Evolutionary conservation across 2,888 invertebrate species (phyloP).

Genomic region (Lydus trimaculatus): DNA sequence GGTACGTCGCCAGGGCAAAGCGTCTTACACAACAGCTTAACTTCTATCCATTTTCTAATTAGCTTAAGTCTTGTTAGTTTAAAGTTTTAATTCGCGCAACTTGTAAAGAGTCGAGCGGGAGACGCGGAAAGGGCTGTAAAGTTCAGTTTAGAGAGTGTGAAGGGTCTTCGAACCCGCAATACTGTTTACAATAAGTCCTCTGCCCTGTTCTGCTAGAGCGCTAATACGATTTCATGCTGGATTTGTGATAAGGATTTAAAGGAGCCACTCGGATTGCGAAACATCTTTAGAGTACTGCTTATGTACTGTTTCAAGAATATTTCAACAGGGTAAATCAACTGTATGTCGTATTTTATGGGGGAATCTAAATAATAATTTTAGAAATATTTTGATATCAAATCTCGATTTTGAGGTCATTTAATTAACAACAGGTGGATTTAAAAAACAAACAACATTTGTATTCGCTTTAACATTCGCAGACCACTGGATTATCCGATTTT

Average conservation of each 20-base stretch:
- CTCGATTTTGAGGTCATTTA: slow-evolving; percentile 13
- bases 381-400: slow-evolving; percentile 24
- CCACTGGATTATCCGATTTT: too few species aligned
- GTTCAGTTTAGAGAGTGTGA: slow-evolving; percentile 58
- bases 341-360: slow-evolving; percentile 4
- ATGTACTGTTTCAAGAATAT: slow-evolving; percentile 28
- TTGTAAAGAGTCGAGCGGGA: slow-evolving; percentile 62
- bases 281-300: slow-evolving; percentile 29
- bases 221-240: slow-evolving; percentile 74
- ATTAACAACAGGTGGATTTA: slow-evolving; percentile 39
- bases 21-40: slow-evolving; percentile 62
- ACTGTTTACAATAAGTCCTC: slow-evolving; percentile 61
- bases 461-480: too few species aligned
- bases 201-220: slow-evolving; percentile 58
- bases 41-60: slow-evolving; percentile 61
- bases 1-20: slow-evolving; percentile 47
- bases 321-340: slow-evolving; percentile 10
- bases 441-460: neutral
- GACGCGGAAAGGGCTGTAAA: slow-evolving; percentile 53
- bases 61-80: slow-evolving; percentile 68
- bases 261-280: slow-evolving; percentile 56
- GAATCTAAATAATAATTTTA: slow-evolving; percentile 11
- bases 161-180: slow-evolving; percentile 61
- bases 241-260: slow-evolving; percentile 70
- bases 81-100: slow-evolving; percentile 70